Evolutionary conservation across 2,888 invertebrate species (phyloP).

Genomic region (Drosophila fulvimacula): DNA sequence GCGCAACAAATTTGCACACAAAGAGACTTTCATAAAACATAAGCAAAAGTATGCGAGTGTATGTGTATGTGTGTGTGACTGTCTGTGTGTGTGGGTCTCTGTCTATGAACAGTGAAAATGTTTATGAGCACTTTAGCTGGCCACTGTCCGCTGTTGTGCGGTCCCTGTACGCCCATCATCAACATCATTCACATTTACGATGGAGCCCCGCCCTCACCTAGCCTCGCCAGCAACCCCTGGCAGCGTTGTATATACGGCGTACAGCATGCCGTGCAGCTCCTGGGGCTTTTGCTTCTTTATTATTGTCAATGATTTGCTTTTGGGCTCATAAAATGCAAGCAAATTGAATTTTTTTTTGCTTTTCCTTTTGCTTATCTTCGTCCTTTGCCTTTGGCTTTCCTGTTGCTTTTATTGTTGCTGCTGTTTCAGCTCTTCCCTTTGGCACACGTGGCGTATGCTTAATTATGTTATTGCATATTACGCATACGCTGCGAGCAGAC

Average conservation of each 20-base stretch:
- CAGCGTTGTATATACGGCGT: neutral
- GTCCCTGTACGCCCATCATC: slow-evolving; percentile 67
- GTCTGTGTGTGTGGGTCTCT: slow-evolving; percentile 3
- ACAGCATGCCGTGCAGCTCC: slow-evolving; percentile 31
- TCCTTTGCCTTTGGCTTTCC: slow-evolving; percentile 7
- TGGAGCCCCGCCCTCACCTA: slow-evolving; percentile 43
- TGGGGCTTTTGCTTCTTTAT: slow-evolving; percentile 58
- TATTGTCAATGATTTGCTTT: slow-evolving; percentile 79
- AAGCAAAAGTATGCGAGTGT: slow-evolving; percentile 34
- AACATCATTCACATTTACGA: slow-evolving; percentile 79
- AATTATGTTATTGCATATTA: slow-evolving; percentile 50
- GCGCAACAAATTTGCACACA: slow-evolving; percentile 61
- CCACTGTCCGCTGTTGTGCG: slow-evolving; percentile 59
- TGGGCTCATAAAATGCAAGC: slow-evolving; percentile 72
- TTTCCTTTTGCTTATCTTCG: slow-evolving; percentile 12
- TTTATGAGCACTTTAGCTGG: slow-evolving; percentile 74
- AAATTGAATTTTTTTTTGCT: slow-evolving; percentile 70
- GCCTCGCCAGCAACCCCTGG: neutral
- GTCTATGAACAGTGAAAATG: slow-evolving; percentile 56
- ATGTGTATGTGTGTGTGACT: slow-evolving; percentile 3
- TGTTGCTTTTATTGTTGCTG: slow-evolving; percentile 6
- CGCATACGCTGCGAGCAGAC: slow-evolving; percentile 31
- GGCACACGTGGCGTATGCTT: slow-evolving; percentile 56
- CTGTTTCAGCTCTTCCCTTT: neutral
- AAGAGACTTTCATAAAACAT: slow-evolving; percentile 58